Evolutionary conservation across 2,113 vertebrate genomes (phyloP).

Genomic region (Oceanodroma tethys): DNA sequence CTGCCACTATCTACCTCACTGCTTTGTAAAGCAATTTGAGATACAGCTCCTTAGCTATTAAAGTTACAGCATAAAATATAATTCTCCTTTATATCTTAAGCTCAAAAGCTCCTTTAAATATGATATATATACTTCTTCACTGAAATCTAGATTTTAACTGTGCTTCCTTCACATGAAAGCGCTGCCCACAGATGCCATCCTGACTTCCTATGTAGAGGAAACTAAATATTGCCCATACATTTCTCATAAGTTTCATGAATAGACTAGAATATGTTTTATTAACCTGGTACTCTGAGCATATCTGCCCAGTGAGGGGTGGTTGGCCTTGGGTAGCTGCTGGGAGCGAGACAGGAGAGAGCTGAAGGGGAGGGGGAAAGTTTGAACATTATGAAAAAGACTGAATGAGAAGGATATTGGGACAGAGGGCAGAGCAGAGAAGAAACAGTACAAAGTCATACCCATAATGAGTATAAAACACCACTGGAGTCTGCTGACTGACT

Average conservation of each 20-base stretch:
- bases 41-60: slow-evolving; percentile 10
- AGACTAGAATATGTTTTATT: not conserved
- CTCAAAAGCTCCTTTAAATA: slow-evolving; percentile 16
- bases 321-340: not conserved
- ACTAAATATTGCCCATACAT: not conserved
- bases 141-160: not conserved
- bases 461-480: not conserved
- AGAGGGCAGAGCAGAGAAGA: not conserved
- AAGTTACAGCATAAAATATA: slow-evolving; percentile 3
- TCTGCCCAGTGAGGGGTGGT: not conserved
- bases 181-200: not conserved
- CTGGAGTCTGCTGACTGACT: not conserved
- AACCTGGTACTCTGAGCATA: not conserved
- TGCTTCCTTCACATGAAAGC: not conserved
- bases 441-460: not conserved
- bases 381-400: not conserved
- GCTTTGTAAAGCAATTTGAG: not conserved
- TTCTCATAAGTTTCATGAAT: not conserved
- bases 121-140: not conserved
- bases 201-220: not conserved
- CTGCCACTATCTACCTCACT: not conserved
- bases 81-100: slow-evolving; percentile 19
- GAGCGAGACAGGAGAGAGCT: not conserved
- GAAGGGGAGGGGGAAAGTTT: not conserved
- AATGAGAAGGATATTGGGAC: not conserved